phyloP scores from a whole-genome alignment of 2,113 vertebrate genomes.

The Poeciliopsis prolifica region DNA sequence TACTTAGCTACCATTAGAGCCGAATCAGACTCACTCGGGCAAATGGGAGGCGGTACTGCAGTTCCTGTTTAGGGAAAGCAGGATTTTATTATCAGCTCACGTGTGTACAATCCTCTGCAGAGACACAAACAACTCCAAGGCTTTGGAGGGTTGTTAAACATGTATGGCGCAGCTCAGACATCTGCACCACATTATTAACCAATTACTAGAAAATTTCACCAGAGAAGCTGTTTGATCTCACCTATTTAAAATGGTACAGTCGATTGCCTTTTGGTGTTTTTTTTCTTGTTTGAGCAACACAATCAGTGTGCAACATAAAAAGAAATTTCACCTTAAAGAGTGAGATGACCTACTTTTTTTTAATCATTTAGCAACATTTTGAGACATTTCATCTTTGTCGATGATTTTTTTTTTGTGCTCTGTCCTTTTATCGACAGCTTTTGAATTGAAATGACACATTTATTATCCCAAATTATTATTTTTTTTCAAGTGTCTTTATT shows the following conservation, averaged over 20 bases:
- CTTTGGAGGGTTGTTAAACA: slow-evolving; percentile 23
- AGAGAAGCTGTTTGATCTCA: neutral
- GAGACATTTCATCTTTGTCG: neutral
- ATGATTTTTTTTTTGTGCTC: neutral
- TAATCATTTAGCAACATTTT: neutral
- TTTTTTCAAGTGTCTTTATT: neutral
- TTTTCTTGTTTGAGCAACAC: too few relatives aligned
- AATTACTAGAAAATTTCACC: neutral
- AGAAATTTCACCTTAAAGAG: neutral
- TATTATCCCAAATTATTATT: neutral
- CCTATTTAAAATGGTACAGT: neutral
- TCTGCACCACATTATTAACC: slow-evolving; percentile 6
- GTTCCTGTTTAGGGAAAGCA: slow-evolving; percentile 32
- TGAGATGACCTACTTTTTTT: too few relatives aligned
- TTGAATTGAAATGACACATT: neutral
- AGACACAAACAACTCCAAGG: slow-evolving; percentile 2
- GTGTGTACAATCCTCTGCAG: slow-evolving; percentile 10
- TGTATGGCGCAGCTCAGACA: neutral
- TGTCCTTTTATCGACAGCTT: neutral
- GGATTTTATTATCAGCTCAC: slow-evolving; percentile 27
- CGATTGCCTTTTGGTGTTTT: neutral
- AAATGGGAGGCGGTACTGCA: slow-evolving; percentile 29
- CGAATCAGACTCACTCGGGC: slow-evolving; percentile 44
- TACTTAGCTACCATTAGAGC: slow-evolving; percentile 68
- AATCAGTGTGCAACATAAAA: neutral